Evolutionary conservation across 2,797 vertebrate species (phyloP), one percentile per base, ranked within the genome.

Genomic region (Malacoctenus gilli): DNA sequence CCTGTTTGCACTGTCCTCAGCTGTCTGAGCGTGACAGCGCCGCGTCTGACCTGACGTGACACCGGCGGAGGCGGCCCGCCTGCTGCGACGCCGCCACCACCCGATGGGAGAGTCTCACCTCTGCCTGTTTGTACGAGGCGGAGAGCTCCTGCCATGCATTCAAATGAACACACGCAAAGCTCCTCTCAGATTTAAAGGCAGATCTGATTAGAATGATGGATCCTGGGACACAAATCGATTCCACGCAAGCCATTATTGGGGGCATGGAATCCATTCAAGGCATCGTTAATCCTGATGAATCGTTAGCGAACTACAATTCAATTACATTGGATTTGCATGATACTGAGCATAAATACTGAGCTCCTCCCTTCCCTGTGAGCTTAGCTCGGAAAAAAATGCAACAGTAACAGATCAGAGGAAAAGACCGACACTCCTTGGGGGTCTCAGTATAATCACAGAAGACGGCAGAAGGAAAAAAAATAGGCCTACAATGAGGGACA

Each of bases 361-460:
- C 55, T 50, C 3, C 56, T 6, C n/a, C 14, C 41, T 15, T 5
- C 5, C 5, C 2, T 4, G 20, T 25, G 25, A 28, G 25, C 25
- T 28, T 1, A 5, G 9, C 25, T 28, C n/a, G 4, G 25, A 28
- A 28, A 6, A 28, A 28, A 6, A 6, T 28, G 1, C 5, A 28
- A 40, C 23, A 68, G 64, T 28, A 49, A 65, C 40, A 74, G 41
- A 46, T 32, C 12, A 21, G 25, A 59, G 37, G 30, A 39, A 55
- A 68, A 53, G 44, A 19, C 16, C 28, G 1, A 21, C 9, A 81
- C 75, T 80, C 70, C 66, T 72, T 43, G 36, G 34, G 49, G 65
- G 58, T 3, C 44, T 51, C 4, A 1, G 38, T 70, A 72, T 79
- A 83, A 84, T 82, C 65, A 73, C 59, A 59, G 54, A 39, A 31